These are phyloP conservation scores for Pseudoatta argentina DNA, from an alignment of 1,140 invertebrate species.

Conservation along the genomic window DNA sequence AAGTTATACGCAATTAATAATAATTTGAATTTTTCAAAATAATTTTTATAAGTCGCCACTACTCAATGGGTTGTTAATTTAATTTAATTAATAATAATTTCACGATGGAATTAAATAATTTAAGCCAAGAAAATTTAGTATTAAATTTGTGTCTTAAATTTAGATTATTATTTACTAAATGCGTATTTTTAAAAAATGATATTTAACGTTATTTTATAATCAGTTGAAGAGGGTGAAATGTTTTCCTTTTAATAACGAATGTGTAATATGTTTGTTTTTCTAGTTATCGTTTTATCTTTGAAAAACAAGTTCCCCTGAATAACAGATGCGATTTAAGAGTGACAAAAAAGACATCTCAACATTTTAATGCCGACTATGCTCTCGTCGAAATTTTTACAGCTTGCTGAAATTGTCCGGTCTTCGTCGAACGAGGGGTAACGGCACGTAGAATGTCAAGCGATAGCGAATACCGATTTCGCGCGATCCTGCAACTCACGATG, in stretches of 20 bases:
- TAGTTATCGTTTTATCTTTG: background rate
- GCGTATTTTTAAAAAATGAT: background rate
- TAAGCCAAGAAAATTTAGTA: too few species aligned
- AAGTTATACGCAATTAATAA: too few species aligned
- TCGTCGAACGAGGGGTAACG: background rate
- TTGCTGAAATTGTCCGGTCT: background rate
- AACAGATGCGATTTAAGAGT: background rate
- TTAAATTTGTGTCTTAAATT: too few species aligned
- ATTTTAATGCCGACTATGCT: background rate
- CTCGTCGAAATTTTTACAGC: background rate
- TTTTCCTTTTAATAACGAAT: background rate
- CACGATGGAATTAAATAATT: too few species aligned
- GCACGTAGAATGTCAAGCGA: constrained; percentile 24
- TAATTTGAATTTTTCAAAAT: too few species aligned
- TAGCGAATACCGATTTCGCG: constrained; percentile 28
- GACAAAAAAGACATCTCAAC: background rate
- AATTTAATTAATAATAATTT: too few species aligned
- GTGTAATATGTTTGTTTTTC: background rate
- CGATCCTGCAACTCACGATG: constrained; percentile 48
- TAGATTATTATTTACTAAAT: too few species aligned
- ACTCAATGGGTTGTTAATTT: too few species aligned
- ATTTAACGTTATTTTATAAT: background rate
- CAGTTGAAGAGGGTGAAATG: background rate
- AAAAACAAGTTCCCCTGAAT: background rate
- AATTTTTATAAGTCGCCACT: too few species aligned